A percentile compares a stretch with the other conserved stretches of the same genome.
These are phyloP conservation scores for Leptopilina drosophilae DNA, from an alignment of 2,888 invertebrate species.

Conservation along the genomic window DNA sequence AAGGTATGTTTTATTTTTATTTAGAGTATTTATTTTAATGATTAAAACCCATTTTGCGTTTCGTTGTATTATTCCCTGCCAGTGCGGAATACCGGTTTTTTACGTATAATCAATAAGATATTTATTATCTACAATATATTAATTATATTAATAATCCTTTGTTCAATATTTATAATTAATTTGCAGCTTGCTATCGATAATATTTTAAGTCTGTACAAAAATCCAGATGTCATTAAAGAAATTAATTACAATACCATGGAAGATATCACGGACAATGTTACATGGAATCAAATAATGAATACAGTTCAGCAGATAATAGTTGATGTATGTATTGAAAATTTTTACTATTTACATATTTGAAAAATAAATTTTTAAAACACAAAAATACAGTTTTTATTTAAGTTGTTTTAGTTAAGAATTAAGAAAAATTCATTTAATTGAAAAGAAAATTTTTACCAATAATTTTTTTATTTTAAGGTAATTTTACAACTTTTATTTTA, in stretches of 20 bases:
- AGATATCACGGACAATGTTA: constrained; percentile 39
- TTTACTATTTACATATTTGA: neutral
- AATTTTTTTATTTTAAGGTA: no score
- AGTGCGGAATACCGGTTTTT: neutral
- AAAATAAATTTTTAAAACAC: no score
- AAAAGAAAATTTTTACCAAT: no score
- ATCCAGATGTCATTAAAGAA: constrained; percentile 58
- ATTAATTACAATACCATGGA: constrained; percentile 59
- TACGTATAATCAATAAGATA: neutral
- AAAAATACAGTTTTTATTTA: no score
- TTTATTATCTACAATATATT: neutral
- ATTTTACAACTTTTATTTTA: no score
- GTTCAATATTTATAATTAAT: constrained; percentile 18
- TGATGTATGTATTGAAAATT: neutral
- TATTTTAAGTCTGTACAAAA: constrained; percentile 61
- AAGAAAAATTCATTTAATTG: no score
- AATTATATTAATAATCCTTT: neutral
- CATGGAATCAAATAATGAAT: constrained; percentile 67
- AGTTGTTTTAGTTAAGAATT: no score
- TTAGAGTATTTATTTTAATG: neutral
- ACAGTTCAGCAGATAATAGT: constrained; percentile 59
- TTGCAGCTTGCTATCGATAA: constrained; percentile 61
- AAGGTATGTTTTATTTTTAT: constrained; percentile 54
- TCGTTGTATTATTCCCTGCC: no score
- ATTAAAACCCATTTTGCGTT: neutral